Conservation (phyloP, 2,888 invertebrate species). For the Abrostola tripartita region DNA sequence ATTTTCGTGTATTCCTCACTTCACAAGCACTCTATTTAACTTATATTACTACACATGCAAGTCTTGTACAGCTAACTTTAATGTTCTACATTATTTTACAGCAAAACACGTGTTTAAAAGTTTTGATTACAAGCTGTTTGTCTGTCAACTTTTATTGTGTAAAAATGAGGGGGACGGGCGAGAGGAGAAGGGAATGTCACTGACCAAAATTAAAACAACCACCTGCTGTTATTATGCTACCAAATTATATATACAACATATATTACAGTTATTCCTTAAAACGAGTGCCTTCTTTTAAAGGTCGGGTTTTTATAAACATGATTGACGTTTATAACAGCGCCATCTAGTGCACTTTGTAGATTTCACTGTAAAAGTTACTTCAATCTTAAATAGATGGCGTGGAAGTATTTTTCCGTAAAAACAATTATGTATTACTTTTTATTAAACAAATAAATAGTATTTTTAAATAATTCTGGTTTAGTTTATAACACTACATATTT, state of each 20-base stretch:
- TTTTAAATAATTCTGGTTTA: too few relatives aligned
- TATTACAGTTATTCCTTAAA: slow-evolving; percentile 17
- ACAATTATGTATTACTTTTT: too few relatives aligned
- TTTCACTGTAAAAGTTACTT: background rate
- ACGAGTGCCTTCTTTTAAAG: slow-evolving; percentile 10
- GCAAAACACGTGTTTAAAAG: slow-evolving; percentile 43
- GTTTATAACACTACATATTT: too few relatives aligned
- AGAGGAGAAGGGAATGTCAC: slow-evolving; percentile 28
- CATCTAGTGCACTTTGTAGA: slow-evolving; percentile 20
- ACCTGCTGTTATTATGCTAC: slow-evolving; percentile 45
- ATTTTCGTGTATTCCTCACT: slow-evolving; percentile 8
- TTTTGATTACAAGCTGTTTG: slow-evolving; percentile 18
- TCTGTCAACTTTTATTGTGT: slow-evolving; percentile 38
- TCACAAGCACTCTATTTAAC: slow-evolving; percentile 3
- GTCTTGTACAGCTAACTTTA: background rate
- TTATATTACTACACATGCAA: slow-evolving; percentile 12
- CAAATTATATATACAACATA: slow-evolving; percentile 19
- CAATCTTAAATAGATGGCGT: slow-evolving; percentile 13
- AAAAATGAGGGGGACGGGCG: slow-evolving; percentile 1
- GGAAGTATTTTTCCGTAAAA: background rate
- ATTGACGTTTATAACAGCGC: slow-evolving; percentile 3
- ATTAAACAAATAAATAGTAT: too few relatives aligned
- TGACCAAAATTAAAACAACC: slow-evolving; percentile 42
- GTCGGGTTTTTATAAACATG: slow-evolving; percentile 9
- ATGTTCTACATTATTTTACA: slow-evolving; percentile 22